Conservation (phyloP, 2,888 invertebrate species). For the Lissonota sp. region DNA sequence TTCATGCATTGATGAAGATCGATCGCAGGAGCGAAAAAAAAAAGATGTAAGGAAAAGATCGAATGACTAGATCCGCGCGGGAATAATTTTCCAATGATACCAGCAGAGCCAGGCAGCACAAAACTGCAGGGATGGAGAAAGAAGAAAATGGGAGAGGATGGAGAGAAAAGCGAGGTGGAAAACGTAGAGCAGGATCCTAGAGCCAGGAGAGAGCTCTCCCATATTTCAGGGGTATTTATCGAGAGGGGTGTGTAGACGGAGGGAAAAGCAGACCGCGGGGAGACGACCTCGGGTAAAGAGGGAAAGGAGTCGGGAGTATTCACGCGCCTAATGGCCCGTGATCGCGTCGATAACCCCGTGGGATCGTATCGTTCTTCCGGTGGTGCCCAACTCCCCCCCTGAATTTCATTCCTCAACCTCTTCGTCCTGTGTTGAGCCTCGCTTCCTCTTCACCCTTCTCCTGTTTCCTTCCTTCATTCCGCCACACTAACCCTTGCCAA, state of each 20-base stretch:
- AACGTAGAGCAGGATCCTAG: conserved; percentile 39
- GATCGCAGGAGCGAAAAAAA: too few relatives aligned
- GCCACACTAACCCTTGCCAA: conserved; percentile 67
- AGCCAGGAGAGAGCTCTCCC: conserved; percentile 45
- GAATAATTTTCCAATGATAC: conserved; percentile 69
- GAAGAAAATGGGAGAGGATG: neutral
- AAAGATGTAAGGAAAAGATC: neutral
- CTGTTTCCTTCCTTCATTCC: conserved; percentile 58
- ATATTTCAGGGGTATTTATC: conserved; percentile 72
- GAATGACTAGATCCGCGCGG: conserved; percentile 35
- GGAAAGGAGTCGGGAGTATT: conserved; percentile 60
- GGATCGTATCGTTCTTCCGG: conserved; percentile 65
- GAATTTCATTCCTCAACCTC: neutral
- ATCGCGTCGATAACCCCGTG: conserved; percentile 72
- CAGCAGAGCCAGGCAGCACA: conserved; percentile 30
- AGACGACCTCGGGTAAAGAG: conserved; percentile 30
- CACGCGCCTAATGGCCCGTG: conserved; percentile 74
- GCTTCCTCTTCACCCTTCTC: conserved; percentile 22
- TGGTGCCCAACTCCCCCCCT: conserved; percentile 21
- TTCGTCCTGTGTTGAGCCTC: conserved; percentile 19
- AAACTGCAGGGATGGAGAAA: neutral
- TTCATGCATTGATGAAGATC: too few relatives aligned
- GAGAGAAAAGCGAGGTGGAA: neutral
- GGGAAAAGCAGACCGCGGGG: conserved; percentile 21
- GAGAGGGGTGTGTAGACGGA: conserved; percentile 41